Percentiles rank a stretch among this genome's conserved stretches.
Evolutionary conservation across 2,113 vertebrate species (phyloP).

Genomic region (Erythrolamprus reginae): DNA sequence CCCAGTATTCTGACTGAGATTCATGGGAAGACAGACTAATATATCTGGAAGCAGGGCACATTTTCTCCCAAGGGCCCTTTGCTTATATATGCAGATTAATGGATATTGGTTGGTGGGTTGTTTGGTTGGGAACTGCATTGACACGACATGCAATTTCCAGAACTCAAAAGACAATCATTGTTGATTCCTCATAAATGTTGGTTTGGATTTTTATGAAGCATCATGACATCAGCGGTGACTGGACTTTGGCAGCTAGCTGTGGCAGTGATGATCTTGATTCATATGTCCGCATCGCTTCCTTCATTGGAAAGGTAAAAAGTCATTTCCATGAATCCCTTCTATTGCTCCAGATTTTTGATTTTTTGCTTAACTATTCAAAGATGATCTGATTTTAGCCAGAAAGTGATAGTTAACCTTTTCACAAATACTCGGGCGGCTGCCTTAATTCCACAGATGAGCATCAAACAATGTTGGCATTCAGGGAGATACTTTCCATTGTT

Average conservation of each 20-base stretch:
- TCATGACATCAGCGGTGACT: conserved; percentile 38
- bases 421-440: not conserved
- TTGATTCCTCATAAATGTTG: not conserved
- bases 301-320: conserved; percentile 53
- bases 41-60: not conserved
- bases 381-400: not conserved
- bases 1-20: not conserved
- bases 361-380: not conserved
- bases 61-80: not conserved
- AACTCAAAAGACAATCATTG: not conserved
- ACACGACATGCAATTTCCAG: not conserved
- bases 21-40: not conserved
- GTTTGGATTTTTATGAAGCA: conserved; percentile 26
- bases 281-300: conserved; percentile 49
- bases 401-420: not conserved
- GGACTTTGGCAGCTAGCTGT: conserved; percentile 42
- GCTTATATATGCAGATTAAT: not conserved
- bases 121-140: not conserved
- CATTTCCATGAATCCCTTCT: not conserved
- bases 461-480: not conserved
- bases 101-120: not conserved
- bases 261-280: conserved; percentile 45
- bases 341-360: not conserved
- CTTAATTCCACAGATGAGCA: not conserved
- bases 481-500: not conserved